Evolutionary conservation across 2,797 vertebrate genomes (phyloP).

Genomic region (Hephaestus fuliginosus): DNA sequence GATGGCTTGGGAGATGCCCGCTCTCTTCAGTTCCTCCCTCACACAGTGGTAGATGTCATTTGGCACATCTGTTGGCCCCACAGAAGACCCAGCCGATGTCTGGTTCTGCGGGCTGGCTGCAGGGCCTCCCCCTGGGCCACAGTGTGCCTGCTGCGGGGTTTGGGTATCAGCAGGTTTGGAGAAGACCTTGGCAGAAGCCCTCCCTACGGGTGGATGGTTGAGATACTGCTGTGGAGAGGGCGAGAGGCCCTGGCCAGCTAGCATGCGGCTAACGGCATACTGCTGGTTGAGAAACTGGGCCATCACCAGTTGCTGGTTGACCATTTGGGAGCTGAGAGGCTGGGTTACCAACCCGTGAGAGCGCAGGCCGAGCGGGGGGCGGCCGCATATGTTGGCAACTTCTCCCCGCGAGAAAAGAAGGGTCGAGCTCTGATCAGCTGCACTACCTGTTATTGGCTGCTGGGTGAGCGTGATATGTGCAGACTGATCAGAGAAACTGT

Average conservation of each 20-base stretch:
- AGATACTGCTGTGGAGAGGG: conserved; percentile 92
- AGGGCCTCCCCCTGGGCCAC: conserved; percentile 72
- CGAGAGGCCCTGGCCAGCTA: conserved; percentile 96
- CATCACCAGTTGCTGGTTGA: conserved; percentile 99
- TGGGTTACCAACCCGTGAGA: conserved; percentile 93
- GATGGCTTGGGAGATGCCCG: conserved; percentile 98
- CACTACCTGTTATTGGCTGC: conserved; percentile 92
- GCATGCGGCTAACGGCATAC: conserved; percentile 97
- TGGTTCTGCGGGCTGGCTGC: conserved; percentile 84
- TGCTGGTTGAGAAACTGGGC: conserved; percentile 98
- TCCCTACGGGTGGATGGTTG: conserved; percentile 95
- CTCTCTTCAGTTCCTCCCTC: conserved; percentile 97
- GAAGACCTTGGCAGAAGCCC: conserved; percentile 86
- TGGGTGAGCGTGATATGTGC: conserved; percentile 80
- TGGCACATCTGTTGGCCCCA: conserved; percentile 84
- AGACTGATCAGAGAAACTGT: conserved; percentile 92
- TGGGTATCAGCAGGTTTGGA: conserved; percentile 94
- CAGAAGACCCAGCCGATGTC: conserved; percentile 38
- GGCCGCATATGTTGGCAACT: conserved; percentile 87
- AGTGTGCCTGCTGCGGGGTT: conserved; percentile 85
- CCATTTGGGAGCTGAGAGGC: conserved; percentile 95
- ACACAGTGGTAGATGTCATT: conserved; percentile 98
- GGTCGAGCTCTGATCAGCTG: conserved; percentile 92
- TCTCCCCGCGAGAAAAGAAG: conserved; percentile 89
- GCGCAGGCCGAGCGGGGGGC: conserved; percentile 86